Percentiles rank a stretch among this genome's conserved stretches.
Evolutionary conservation across 2,888 invertebrate genomes (phyloP).

Genomic region (Cyaniris semiargus): DNA sequence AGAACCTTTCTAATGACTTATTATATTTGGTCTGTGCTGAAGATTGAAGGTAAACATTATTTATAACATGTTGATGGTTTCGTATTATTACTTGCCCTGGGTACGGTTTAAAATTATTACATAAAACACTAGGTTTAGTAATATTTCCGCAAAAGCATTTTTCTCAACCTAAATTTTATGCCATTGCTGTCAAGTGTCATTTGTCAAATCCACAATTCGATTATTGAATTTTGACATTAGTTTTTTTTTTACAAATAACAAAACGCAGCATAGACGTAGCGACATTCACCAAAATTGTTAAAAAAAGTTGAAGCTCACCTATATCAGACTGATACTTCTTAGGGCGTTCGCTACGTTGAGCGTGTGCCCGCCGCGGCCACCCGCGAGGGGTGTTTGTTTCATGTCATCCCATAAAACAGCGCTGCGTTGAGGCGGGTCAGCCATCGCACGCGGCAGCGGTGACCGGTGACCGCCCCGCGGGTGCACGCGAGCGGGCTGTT

Average conservation of each 20-base stretch:
- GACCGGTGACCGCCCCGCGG: too few species aligned
- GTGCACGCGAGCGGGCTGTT: too few species aligned
- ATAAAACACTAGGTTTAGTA: not conserved
- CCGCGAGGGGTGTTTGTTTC: too few species aligned
- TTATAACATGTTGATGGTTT: not conserved
- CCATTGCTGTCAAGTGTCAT: not conserved
- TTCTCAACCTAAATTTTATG: not conserved
- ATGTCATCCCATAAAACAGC: too few species aligned
- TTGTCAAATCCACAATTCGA: not conserved
- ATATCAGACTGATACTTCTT: too few species aligned
- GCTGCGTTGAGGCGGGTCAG: too few species aligned
- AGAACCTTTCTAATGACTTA: slow-evolving; percentile 10
- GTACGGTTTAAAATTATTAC: not conserved
- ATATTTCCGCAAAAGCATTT: not conserved
- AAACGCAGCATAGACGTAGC: not conserved
- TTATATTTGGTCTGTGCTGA: not conserved
- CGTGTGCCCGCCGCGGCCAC: too few species aligned
- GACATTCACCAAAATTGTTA: not conserved
- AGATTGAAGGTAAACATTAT: not conserved
- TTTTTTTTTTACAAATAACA: not conserved
- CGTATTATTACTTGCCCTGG: not conserved
- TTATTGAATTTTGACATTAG: not conserved
- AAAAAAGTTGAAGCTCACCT: too few species aligned
- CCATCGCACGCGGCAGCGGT: too few species aligned
- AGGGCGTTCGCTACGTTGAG: too few species aligned